Base-by-base conservation (phyloP, 2,113 vertebrate genomes). In the Lophotis ruficrista region DNA sequence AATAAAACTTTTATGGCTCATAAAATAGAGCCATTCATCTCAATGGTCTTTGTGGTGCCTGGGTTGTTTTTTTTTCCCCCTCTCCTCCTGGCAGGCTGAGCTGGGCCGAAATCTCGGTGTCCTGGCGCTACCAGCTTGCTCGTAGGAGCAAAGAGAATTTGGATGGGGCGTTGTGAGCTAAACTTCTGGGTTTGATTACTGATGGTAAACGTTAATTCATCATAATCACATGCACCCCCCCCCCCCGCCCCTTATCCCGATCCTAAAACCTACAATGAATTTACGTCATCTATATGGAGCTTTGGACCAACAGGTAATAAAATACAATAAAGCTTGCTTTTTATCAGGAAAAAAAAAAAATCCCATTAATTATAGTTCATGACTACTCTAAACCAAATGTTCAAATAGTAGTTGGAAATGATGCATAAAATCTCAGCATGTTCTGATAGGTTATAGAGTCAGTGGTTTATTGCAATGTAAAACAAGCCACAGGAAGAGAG, bases 1-100 rank as follows among this genome's bases (percentile, higher is more conserved):
- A 99, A 99, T 99, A 99, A 99, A 99, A 99, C 98, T 99, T 99
- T 99, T 99, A 99, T 99, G 99, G 99, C 98, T 99, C 99, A 99
- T 99, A 99, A 99, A 99, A 99, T 98, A 99, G 98, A 98, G 98
- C 96, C 97, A 99, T 99, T 99, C 98, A 98, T 99, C 98, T 98
- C 98, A 97, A 97, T 97, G 97, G 97, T 95, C 98, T 98, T 98
- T 98, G 97, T 98, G 98, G 97, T 97, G 97, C 97, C 95, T 98
- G 89, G 48, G 38, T 35, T 66, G 51, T 53, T 54, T 8, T 5
- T 12, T 3, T 5, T 5, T 33, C 14, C 48, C 31, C 33, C 35
- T 51, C 58, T 76, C 25, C 88, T 71, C 87, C 97, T 98, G 97
- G 97, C 92, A 95, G 84, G 86, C 88, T 77, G 94, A 96, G 93